Base-by-base conservation (phyloP, 2,888 invertebrate species). In the Drosophila atripex region DNA sequence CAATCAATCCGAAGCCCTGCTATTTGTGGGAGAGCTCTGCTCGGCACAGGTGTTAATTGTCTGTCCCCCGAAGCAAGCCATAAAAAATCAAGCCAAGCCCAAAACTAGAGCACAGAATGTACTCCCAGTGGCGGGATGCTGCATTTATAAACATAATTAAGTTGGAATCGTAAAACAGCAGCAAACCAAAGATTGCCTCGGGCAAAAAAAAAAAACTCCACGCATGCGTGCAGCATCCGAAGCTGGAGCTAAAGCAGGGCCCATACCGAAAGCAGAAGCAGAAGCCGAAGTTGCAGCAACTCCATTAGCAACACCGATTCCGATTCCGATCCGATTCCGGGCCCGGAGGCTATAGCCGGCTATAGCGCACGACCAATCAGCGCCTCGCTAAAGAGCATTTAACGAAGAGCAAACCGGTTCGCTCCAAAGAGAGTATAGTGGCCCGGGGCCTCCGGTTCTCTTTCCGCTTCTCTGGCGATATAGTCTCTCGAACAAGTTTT, bases 121-220 rank as follows among this genome's bases (percentile, higher is more conserved):
- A 25, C 35, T 43, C 14, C 23, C 16, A 28, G 11, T 21, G 46
- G 63, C n/a, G 18, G 59, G 41, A 52, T 59, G 69, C 71, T 54
- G 74, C 76, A 72, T 76, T 80, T 84, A 85, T 78, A 77, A 79
- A 74, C 78, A 87, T 85, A 85, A 85, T 85, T 85, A 85, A 85
- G 84, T 87, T 85, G 86, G 66, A 80, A 85, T 85, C 88, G 83
- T 85, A 87, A 87, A 84, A 73, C 76, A 61, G 52, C 65, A 35
- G 65, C 65, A 35, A 35, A 25, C 12, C 32, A 51, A 51, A 52
- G 23, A 64, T 45, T 60, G 79, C 84, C 82, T 75, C 61, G 57
- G 76, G 82, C 60, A 60, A 57, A 53, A 60, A 28, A n/a, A n/a
- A 23, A 38, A 43, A 43, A 18, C 21, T 43, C 21, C 61, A 61